phyloP scores from a whole-genome alignment of 2,888 invertebrate genomes.

The Aproaerema taeniolella region DNA sequence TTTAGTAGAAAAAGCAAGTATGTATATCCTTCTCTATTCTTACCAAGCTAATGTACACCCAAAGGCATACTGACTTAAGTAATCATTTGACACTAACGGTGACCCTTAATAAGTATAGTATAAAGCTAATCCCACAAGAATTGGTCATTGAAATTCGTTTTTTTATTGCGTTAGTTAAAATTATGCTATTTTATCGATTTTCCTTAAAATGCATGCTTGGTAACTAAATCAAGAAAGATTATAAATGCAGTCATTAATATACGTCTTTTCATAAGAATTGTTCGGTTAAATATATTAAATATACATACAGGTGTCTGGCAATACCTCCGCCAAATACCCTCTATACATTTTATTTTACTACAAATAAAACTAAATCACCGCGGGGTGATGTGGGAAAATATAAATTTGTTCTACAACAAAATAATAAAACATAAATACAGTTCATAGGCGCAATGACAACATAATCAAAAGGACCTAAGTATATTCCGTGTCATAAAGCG shows the following conservation, averaged over 20 bases:
- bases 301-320: conserved; percentile 40
- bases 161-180: conserved; percentile 12
- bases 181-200: conserved; percentile 22
- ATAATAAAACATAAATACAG: conserved; percentile 20
- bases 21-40: no score
- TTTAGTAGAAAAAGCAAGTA: neutral
- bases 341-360: conserved; percentile 25
- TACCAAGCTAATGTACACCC: neutral
- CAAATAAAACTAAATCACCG: conserved; percentile 20
- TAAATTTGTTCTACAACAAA: conserved; percentile 27
- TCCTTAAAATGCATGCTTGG: conserved; percentile 28
- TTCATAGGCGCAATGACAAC: conserved; percentile 20
- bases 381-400: conserved; percentile 20
- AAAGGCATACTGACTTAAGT: conserved; percentile 5
- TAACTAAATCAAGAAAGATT: conserved; percentile 20
- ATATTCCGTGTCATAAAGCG: no score
- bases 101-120: conserved; percentile 18
- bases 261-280: conserved; percentile 20
- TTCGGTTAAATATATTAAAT: conserved; percentile 27
- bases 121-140: conserved; percentile 29
- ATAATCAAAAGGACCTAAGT: conserved; percentile 11
- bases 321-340: no score
- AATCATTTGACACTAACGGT: conserved; percentile 21
- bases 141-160: conserved; percentile 38
- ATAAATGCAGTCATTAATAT: conserved; percentile 16